A percentile compares a stretch with the other conserved stretches of the same genome.
Conservation (phyloP, 2,888 invertebrate species). For the Cataglyphis livida region DNA sequence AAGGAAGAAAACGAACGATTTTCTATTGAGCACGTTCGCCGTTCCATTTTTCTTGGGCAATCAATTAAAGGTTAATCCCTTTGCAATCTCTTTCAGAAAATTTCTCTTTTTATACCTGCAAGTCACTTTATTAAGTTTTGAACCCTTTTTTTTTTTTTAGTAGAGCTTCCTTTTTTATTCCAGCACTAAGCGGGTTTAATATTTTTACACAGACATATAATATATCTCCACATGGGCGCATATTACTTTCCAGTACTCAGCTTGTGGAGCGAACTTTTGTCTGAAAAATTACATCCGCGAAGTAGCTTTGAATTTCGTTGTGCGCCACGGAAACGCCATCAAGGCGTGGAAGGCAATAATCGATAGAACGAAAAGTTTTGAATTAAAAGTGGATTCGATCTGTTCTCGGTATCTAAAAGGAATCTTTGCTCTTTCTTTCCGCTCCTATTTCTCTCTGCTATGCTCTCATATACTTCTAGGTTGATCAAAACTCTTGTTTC, state of each 20-base stretch:
- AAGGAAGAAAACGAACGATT: neutral
- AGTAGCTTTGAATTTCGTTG: conserved; percentile 10
- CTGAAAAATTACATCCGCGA: neutral
- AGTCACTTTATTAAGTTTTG: conserved; percentile 1
- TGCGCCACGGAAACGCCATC: neutral
- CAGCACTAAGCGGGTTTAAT: neutral
- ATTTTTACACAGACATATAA: neutral
- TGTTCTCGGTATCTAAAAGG: conserved; percentile 2
- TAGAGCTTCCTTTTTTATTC: neutral
- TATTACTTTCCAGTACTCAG: neutral
- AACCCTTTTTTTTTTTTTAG: neutral
- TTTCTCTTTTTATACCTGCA: neutral
- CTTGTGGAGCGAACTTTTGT: neutral
- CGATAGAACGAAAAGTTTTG: conserved; percentile 26
- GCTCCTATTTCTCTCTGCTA: neutral
- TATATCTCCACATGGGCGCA: neutral
- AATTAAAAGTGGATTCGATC: conserved; percentile 32
- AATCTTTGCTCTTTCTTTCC: conserved; percentile 16
- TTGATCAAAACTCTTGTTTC: conserved; percentile 14
- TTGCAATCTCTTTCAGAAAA: conserved; percentile 12
- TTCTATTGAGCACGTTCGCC: conserved; percentile 25
- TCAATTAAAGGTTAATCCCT: conserved; percentile 42
- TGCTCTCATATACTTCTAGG: neutral
- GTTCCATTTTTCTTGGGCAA: conserved; percentile 33
- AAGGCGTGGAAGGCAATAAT: neutral